A percentile compares a stretch with the other conserved stretches of the same genome.
Conservation (phyloP, 2,797 vertebrate species). For the Chelonia mydas region DNA sequence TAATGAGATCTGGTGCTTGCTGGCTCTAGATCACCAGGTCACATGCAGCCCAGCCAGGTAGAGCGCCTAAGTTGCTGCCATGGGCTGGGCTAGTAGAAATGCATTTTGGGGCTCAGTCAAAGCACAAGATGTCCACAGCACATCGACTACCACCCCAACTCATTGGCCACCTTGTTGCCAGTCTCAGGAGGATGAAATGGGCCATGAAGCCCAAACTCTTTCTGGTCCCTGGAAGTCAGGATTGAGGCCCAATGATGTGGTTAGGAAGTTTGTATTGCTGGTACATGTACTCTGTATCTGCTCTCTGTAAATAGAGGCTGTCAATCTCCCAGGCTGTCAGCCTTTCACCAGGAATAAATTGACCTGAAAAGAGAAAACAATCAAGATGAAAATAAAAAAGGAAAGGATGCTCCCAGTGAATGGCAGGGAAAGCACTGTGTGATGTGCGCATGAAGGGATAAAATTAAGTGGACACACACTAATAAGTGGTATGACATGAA, state of each 20-base stretch:
- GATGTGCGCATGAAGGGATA: neutral
- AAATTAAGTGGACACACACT: neutral
- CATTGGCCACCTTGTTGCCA: neutral
- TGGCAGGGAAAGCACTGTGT: neutral
- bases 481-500: neutral
- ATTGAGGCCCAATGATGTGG: neutral
- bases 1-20: neutral
- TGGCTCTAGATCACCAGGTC: neutral
- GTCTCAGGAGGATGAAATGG: neutral
- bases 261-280: neutral
- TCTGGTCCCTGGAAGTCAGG: neutral
- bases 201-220: neutral
- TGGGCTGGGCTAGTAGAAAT: neutral
- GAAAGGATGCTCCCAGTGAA: neutral
- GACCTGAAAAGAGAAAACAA: neutral
- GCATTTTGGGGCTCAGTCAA: neutral
- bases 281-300: neutral
- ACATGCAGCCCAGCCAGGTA: neutral
- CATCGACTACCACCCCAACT: neutral
- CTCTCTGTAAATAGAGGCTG: neutral
- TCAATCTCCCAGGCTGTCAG: neutral
- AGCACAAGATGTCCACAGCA: neutral
- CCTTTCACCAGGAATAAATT: neutral
- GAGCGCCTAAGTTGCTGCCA: neutral
- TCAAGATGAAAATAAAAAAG: neutral